Percentiles rank a stretch among this genome's conserved stretches.
These are phyloP conservation scores for Lasioglossum zephyrum DNA, from an alignment of 2,888 invertebrate genomes.

Conservation along the genomic window DNA sequence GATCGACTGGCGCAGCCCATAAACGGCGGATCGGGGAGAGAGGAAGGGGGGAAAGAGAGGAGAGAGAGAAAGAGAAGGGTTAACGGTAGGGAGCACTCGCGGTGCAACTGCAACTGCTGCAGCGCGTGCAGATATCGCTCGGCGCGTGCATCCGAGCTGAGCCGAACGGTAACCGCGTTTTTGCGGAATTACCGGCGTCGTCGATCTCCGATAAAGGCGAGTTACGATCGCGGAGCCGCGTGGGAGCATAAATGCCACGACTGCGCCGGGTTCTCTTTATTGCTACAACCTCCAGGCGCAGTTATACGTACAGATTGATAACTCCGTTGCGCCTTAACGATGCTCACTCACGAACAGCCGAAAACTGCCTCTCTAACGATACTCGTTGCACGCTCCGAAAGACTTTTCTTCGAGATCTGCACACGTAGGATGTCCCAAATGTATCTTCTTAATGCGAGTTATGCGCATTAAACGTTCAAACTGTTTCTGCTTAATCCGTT, in stretches of 20 bases:
- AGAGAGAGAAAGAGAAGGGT: neutral
- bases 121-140: slow-evolving; percentile 28
- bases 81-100: slow-evolving; percentile 39
- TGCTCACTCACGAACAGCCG: neutral
- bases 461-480: too few species aligned
- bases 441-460: neutral
- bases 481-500: too few species aligned
- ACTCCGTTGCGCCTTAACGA: neutral
- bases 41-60: neutral
- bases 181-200: slow-evolving; percentile 28
- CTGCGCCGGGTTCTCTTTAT: neutral
- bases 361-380: neutral
- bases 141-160: slow-evolving; percentile 24
- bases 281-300: neutral
- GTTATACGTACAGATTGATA: slow-evolving; percentile 1
- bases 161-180: slow-evolving; percentile 48
- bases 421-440: neutral
- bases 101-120: neutral
- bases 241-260: slow-evolving; percentile 36
- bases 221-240: slow-evolving; percentile 11
- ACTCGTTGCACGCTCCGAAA: neutral
- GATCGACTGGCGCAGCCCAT: slow-evolving; percentile 33
- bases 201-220: slow-evolving; percentile 30
- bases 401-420: neutral
- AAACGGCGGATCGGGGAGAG: slow-evolving; percentile 29